Conservation (phyloP, 2,888 invertebrate species). For the Oeneis ivallda region DNA sequence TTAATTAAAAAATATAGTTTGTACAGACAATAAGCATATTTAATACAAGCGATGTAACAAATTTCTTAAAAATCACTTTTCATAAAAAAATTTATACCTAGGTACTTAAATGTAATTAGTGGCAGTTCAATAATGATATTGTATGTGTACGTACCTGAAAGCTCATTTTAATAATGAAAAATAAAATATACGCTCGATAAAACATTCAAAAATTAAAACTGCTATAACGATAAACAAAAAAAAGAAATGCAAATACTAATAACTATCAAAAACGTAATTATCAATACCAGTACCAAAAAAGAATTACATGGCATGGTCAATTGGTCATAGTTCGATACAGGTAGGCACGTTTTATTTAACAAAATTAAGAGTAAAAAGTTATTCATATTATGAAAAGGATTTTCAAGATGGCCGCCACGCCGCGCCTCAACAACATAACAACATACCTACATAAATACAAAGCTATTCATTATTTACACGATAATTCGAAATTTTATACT, state of each 20-base stretch:
- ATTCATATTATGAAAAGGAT: slow-evolving; percentile 11
- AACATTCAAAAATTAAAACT: not conserved
- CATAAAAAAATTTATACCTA: not conserved
- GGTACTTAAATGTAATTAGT: slow-evolving; percentile 10
- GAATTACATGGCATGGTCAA: no score
- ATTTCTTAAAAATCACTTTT: slow-evolving; percentile 17
- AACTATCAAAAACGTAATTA: no score
- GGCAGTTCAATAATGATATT: not conserved
- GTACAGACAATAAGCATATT: slow-evolving; percentile 4
- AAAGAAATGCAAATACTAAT: not conserved
- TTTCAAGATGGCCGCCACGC: slow-evolving; percentile 33
- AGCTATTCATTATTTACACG: slow-evolving; percentile 57
- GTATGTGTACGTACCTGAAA: no score
- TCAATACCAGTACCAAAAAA: no score
- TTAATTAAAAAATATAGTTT: not conserved
- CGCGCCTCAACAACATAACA: slow-evolving; percentile 44
- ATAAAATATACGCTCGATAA: not conserved
- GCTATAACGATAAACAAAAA: no score
- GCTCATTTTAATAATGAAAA: not conserved
- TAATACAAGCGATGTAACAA: slow-evolving; percentile 14
- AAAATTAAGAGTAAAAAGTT: not conserved
- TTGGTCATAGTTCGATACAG: no score
- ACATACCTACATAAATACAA: slow-evolving; percentile 54
- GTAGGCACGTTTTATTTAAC: not conserved
- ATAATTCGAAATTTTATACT: slow-evolving; percentile 51